Conservation (phyloP, 2,797 vertebrate species). For the Chelon auratus region DNA sequence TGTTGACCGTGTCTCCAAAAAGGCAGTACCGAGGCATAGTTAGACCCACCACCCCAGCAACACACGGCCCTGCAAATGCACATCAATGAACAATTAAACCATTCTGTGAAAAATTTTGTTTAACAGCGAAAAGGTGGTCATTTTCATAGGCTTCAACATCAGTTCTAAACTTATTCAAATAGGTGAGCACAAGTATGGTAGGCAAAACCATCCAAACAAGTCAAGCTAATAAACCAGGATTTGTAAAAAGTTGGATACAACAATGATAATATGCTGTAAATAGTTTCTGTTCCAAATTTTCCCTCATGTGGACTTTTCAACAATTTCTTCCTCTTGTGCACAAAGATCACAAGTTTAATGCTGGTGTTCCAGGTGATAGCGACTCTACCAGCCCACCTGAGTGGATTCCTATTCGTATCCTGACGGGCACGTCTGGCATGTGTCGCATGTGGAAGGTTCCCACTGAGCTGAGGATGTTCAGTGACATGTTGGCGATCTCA, state of each 20-base stretch:
- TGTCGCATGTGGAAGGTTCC: constrained; percentile 89
- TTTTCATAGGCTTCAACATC: too few species aligned
- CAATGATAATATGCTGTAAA: background rate
- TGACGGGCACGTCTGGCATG: constrained; percentile 89
- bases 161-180: too few species aligned
- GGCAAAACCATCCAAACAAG: too few species aligned
- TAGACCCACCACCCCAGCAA: constrained; percentile 88
- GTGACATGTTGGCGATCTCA: constrained; percentile 90
- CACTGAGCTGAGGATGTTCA: constrained; percentile 90
- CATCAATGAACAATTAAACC: background rate
- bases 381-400: constrained; percentile 77
- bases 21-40: constrained; percentile 92
- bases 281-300: background rate
- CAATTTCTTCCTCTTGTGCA: background rate
- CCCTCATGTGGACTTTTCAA: background rate
- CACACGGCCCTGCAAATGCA: constrained; percentile 82
- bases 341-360: too few species aligned
- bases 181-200: too few species aligned
- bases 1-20: constrained; percentile 91
- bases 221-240: background rate
- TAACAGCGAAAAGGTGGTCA: too few species aligned
- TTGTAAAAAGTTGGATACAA: background rate
- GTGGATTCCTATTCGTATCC: constrained; percentile 90
- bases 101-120: too few species aligned
- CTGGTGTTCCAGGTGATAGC: background rate